Conservation (phyloP, 2,888 invertebrate genomes). For the Galerucella calmariensis region DNA sequence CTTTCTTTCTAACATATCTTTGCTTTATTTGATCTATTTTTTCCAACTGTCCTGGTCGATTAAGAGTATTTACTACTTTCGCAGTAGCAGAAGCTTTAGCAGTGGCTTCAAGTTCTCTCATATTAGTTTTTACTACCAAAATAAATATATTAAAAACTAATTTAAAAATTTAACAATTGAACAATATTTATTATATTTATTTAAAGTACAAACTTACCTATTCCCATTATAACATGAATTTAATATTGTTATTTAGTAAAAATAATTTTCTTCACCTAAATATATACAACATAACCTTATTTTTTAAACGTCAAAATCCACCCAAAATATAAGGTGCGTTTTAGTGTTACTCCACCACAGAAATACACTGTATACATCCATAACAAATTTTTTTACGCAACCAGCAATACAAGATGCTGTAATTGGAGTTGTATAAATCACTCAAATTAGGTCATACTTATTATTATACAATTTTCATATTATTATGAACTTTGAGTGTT, state of each 20-base stretch:
- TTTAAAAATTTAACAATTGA: neutral
- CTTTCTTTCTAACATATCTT: conserved; percentile 81
- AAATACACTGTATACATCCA: too few species aligned
- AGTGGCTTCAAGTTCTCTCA: conserved; percentile 80
- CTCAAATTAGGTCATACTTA: neutral
- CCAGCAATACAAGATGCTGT: neutral
- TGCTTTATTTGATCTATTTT: conserved; percentile 86
- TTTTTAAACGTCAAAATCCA: neutral
- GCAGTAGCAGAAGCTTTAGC: conserved; percentile 82
- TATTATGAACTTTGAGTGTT: too few species aligned
- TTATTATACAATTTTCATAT: too few species aligned
- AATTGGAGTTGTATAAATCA: neutral
- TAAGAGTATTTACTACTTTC: conserved; percentile 91
- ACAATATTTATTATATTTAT: neutral
- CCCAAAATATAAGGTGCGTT: neutral
- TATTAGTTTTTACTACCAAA: conserved; percentile 57
- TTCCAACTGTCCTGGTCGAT: conserved; percentile 94
- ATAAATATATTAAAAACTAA: neutral
- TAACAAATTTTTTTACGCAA: neutral
- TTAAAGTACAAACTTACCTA: neutral
- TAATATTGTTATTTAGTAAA: neutral
- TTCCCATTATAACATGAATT: conserved; percentile 5
- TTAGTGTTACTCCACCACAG: neutral
- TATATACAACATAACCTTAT: neutral
- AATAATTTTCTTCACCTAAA: neutral